phyloP scores from a whole-genome alignment of 2,888 invertebrate genomes.

The Athalia cordata region DNA sequence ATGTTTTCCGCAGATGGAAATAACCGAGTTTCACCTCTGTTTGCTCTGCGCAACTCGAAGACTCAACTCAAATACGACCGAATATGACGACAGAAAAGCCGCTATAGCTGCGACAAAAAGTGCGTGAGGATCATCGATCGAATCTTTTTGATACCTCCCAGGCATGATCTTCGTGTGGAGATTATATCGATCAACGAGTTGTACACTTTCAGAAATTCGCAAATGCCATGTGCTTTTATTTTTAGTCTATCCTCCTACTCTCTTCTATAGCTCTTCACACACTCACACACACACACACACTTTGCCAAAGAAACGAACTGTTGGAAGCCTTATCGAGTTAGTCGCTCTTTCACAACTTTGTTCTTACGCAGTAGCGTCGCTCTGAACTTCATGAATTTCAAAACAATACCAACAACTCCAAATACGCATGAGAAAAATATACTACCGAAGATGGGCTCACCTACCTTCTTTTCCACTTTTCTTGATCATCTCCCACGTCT shows the following conservation, averaged over 20 bases:
- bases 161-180: no score
- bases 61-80: constrained; percentile 7
- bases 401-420: constrained; percentile 52
- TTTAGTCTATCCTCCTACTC: constrained; percentile 13
- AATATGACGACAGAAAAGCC: no score
- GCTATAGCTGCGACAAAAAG: not conserved
- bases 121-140: not conserved
- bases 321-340: constrained; percentile 44
- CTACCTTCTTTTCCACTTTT: constrained; percentile 6
- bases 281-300: not conserved
- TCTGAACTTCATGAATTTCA: constrained; percentile 63
- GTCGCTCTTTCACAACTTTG: constrained; percentile 50
- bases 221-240: constrained; percentile 2
- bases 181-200: constrained; percentile 4
- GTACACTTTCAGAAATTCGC: no score
- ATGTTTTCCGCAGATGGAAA: constrained; percentile 30
- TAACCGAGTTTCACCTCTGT: constrained; percentile 36
- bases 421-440: constrained; percentile 44
- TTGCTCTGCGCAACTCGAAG: constrained; percentile 31
- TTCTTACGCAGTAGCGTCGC: constrained; percentile 59
- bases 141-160: no score
- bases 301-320: constrained; percentile 21
- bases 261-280: constrained; percentile 18
- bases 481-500: not conserved
- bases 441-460: not conserved